Evolutionary conservation across 30 jellyfish, hydroid and myxozoan genomes (phyloP).

Genomic region (Clytia hemisphaerica): DNA sequence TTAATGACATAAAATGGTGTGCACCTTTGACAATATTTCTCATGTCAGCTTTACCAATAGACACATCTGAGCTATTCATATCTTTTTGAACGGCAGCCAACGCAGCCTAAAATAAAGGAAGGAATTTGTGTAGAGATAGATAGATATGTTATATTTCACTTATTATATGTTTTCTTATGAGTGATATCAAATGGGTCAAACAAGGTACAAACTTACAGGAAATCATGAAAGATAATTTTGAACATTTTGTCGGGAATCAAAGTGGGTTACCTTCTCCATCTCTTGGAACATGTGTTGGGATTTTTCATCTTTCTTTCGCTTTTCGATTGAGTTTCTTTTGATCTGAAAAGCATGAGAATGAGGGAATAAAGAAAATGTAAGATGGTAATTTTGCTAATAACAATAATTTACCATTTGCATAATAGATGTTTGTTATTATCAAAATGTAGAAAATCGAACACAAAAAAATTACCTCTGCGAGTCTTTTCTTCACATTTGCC

Average conservation of each 20-base stretch:
- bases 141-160: no score
- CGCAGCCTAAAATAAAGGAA: slow-evolving; percentile 75
- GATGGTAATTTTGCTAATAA: neutral
- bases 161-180: no score
- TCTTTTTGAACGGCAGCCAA: slow-evolving; percentile 79
- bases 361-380: neutral
- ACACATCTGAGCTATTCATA: slow-evolving; percentile 27
- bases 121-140: no score
- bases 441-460: neutral
- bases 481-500: slow-evolving; percentile 72
- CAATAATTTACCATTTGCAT: no score
- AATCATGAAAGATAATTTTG: neutral
- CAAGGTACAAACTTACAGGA: no score
- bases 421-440: no score
- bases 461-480: slow-evolving; percentile 52
- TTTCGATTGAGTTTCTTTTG: slow-evolving; percentile 63
- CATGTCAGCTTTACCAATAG: slow-evolving; percentile 65
- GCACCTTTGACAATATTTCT: slow-evolving; percentile 44
- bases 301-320: slow-evolving; percentile 65
- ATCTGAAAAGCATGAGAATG: slow-evolving; percentile 29
- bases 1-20: no score
- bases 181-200: no score
- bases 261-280: slow-evolving; percentile 69
- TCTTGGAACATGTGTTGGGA: slow-evolving; percentile 49
- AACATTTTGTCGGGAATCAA: neutral